Percentiles rank a stretch among this genome's conserved stretches.
Evolutionary conservation across 1,140 invertebrate genomes (phyloP).

Genomic region (Cephus cinctus): DNA sequence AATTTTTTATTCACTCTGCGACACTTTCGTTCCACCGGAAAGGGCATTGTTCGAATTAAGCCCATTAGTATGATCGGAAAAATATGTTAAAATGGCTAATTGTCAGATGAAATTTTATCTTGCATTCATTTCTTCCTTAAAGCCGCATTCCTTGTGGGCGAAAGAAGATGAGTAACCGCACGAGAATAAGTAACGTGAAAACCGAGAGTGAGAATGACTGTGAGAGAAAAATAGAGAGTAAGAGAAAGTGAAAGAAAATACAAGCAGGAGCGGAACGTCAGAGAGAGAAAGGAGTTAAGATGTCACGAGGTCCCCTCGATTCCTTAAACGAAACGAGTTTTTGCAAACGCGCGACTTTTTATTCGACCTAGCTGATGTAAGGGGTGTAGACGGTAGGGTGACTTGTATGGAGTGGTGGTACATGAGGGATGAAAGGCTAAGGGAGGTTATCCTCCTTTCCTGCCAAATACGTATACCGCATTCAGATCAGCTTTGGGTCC

Average conservation of each 20-base stretch:
- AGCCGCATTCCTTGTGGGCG: no score
- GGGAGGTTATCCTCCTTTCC: conserved; percentile 21
- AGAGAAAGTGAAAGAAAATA: conserved; percentile 5
- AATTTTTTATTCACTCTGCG: no score
- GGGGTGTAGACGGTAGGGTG: background rate
- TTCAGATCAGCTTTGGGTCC: conserved; percentile 42
- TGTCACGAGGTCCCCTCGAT: conserved; percentile 10
- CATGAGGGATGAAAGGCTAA: conserved; percentile 6
- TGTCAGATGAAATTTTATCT: no score
- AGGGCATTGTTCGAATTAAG: no score
- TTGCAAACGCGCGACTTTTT: conserved; percentile 28
- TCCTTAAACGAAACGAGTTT: conserved; percentile 19
- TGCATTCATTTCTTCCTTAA: no score
- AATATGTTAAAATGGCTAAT: no score
- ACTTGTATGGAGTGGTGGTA: conserved; percentile 22
- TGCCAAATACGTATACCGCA: conserved; percentile 46
- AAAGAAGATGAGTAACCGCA: conserved; percentile 8
- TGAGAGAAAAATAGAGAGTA: background rate
- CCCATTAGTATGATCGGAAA: no score
- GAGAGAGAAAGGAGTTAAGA: conserved; percentile 11
- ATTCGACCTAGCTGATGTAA: conserved; percentile 26
- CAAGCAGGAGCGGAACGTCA: conserved; percentile 17
- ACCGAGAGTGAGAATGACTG: background rate
- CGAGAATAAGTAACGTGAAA: no score
- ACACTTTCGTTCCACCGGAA: no score